phyloP scores from a whole-genome alignment of 2,888 invertebrate species.

The Machimus rusticus region DNA sequence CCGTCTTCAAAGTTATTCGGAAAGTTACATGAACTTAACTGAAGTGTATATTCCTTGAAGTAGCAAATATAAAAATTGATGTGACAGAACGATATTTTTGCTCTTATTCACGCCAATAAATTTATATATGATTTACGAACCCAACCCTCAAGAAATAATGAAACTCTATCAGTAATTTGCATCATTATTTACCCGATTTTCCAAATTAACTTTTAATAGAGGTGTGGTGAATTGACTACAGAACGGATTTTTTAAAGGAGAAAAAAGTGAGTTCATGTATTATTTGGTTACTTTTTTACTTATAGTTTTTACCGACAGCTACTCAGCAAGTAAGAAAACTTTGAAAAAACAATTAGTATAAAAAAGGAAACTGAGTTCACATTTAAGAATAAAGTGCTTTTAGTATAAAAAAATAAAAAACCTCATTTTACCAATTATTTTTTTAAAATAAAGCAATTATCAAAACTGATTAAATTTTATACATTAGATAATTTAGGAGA shows the following conservation, averaged over 20 bases:
- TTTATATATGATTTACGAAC: neutral
- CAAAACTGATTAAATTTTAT: too few species aligned
- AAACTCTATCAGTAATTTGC: neutral
- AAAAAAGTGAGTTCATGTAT: too few species aligned
- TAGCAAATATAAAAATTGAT: neutral
- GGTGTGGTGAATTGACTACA: neutral
- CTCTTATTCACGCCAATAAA: neutral
- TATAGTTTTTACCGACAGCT: too few species aligned
- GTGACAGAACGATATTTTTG: neutral
- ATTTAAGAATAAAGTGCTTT: too few species aligned
- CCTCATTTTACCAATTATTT: too few species aligned
- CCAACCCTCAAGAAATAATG: neutral
- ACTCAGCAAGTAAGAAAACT: too few species aligned
- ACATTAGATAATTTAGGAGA: too few species aligned
- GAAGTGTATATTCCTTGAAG: neutral
- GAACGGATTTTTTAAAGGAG: neutral
- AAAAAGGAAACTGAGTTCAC: too few species aligned
- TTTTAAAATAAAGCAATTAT: too few species aligned
- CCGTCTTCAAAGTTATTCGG: neutral
- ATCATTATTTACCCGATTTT: neutral
- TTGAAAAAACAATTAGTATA: too few species aligned
- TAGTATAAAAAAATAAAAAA: too few species aligned
- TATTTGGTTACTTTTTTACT: too few species aligned
- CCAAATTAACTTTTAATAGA: neutral
- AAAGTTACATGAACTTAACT: neutral